A percentile compares a stretch with the other conserved stretches of the same genome.
Conservation (phyloP, 1,140 invertebrate species). For the Reticulitermes speratus region DNA sequence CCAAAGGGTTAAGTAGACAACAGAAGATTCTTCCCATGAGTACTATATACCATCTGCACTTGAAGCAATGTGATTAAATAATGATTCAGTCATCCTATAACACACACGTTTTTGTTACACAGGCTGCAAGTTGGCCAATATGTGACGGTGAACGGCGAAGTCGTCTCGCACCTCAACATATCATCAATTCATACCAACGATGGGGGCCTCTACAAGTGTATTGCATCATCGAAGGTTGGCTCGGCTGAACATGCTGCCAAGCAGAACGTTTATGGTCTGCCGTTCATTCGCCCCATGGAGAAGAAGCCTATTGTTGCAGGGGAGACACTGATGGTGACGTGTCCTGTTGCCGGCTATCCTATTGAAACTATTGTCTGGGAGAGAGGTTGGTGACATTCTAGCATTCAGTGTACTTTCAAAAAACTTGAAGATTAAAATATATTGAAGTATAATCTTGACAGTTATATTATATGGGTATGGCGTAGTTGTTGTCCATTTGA, state of each 20-base stretch:
- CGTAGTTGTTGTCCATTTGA: too few relatives aligned
- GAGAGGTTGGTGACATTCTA: conserved; percentile 55
- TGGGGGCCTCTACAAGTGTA: conserved; percentile 90
- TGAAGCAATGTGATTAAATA: too few relatives aligned
- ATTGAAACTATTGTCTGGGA: conserved; percentile 94
- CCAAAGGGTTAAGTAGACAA: too few relatives aligned
- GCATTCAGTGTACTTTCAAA: not conserved
- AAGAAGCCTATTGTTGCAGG: conserved; percentile 94
- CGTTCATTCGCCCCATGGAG: conserved; percentile 87
- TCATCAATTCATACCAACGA: conserved; percentile 89
- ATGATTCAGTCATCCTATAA: not conserved
- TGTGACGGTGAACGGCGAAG: conserved; percentile 84
- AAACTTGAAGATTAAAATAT: too few relatives aligned
- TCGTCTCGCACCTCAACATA: conserved; percentile 92
- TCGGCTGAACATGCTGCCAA: conserved; percentile 80
- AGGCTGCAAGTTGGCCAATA: conserved; percentile 81
- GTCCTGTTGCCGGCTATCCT: conserved; percentile 92
- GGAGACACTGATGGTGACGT: conserved; percentile 82
- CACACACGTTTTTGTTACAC: conserved; percentile 20
- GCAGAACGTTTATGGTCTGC: conserved; percentile 89
- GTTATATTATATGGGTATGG: too few relatives aligned
- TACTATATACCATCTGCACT: too few relatives aligned
- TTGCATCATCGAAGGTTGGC: conserved; percentile 89
- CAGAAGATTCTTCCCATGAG: too few relatives aligned
- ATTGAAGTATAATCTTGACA: too few relatives aligned